phyloP scores from a whole-genome alignment of 2,113 vertebrate genomes.

The Sitta europaea region DNA sequence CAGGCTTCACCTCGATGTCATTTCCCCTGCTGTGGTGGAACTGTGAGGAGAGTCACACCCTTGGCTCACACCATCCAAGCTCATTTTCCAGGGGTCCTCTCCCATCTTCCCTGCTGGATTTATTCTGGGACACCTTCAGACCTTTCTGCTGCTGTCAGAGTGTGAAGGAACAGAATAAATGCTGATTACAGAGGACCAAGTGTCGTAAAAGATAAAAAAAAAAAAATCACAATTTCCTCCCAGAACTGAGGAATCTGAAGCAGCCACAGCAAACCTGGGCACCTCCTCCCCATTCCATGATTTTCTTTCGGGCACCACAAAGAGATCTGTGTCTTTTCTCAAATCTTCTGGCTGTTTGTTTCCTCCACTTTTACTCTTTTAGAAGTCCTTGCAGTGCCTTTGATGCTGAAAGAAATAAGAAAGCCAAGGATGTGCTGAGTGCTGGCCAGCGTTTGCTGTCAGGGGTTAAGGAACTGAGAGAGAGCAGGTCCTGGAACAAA shows the following conservation, averaged over 20 bases:
- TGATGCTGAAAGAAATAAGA: neutral
- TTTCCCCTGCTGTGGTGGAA: neutral
- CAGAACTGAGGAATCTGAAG: neutral
- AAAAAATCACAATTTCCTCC: neutral
- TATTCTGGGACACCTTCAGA: conserved; percentile 9
- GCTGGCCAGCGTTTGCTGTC: rapidly evolving
- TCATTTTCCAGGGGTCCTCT: neutral
- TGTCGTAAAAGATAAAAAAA: neutral
- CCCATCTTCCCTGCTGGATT: neutral
- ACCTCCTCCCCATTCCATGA: neutral
- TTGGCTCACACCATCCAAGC: neutral
- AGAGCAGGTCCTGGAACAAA: neutral
- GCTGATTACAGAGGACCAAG: neutral
- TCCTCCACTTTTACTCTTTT: neutral
- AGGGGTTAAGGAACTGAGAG: neutral
- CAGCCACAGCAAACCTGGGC: neutral
- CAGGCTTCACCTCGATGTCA: neutral
- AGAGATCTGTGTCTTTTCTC: neutral
- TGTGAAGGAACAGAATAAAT: conserved; percentile 19
- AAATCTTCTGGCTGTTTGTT: neutral
- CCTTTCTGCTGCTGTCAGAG: neutral
- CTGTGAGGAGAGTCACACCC: neutral
- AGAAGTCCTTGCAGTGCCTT: neutral
- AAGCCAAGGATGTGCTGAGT: neutral
- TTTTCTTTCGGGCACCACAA: neutral